Evolutionary conservation across 2,888 invertebrate genomes (phyloP), one percentile per base, ranked within the genome.

Genomic region (Bombyx huttoni): DNA sequence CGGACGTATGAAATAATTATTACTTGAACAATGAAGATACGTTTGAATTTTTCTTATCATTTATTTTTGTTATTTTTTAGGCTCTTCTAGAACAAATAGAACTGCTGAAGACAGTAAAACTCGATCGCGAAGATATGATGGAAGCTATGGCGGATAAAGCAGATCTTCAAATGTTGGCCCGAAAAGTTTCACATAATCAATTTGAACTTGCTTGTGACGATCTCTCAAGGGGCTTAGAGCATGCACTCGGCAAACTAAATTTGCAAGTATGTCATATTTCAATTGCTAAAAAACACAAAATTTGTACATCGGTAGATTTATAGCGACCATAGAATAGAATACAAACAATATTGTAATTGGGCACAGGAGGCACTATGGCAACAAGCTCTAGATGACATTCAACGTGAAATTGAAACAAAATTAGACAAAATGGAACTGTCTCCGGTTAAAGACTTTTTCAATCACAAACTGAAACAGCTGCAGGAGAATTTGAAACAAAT

Each of bases 71-170:
- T 50, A 52, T 45, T 14, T 48, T 57, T 40, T 60, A 92, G 92
- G 83, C 88, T 9, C 70, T 93, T 49, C 65, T 90, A 52, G 92
- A 93, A 70, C 91, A 93, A 81, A 89, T 93, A 49, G 92, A 93
- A 62, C 62, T 92, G 12, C 66, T 94, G 56, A 92, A 92, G 64
- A 89, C 87, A 0, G 83, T 91, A 0, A 94, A 94, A 74, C 90
- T 94, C 6, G 93, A 94, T 61, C 91, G 91, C 56, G 92, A 91
- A 60, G 93, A 93, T 60, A 87, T 94, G 61, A 91, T 92, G 53
- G 92, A 93, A 55, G 91, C 93, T 1, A 81, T 94, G 61, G 93
- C 94, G 0, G 92, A 93, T 53, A 94, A 94, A 74, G 94, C 94
- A 0, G 94, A 94, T 68, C 84, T 91, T 50, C 90, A 90, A 1